Evolutionary conservation across 2,113 vertebrate species (phyloP).

Genomic region (Oncorhynchus keta): DNA sequence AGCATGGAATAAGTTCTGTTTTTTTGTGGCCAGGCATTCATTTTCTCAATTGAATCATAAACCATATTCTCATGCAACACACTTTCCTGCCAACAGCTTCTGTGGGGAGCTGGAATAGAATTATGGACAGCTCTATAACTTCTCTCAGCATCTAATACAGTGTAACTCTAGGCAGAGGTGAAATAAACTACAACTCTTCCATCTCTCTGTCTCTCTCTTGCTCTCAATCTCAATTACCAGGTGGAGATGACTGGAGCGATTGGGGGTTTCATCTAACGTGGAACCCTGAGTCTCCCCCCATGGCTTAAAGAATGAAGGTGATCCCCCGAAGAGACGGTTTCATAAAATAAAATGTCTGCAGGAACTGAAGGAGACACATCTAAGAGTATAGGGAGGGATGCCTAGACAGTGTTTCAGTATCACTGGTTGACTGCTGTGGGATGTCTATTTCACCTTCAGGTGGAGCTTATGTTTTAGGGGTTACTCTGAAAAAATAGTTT

Average conservation of each 20-base stretch:
- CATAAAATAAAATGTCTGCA: slow-evolving; percentile 33
- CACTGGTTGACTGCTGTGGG: not conserved
- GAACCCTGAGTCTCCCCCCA: slow-evolving; percentile 5
- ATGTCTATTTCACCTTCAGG: too few relatives aligned
- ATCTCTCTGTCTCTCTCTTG: not conserved
- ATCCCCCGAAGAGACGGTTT: slow-evolving; percentile 30
- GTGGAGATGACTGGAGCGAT: not conserved
- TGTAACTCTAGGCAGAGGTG: too few relatives aligned
- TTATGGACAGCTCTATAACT: too few relatives aligned
- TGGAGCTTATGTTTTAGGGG: too few relatives aligned
- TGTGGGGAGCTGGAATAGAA: too few relatives aligned
- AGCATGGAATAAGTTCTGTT: not conserved
- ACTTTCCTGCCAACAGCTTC: not conserved
- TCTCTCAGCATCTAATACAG: too few relatives aligned
- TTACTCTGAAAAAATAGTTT: too few relatives aligned
- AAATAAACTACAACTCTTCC: too few relatives aligned
- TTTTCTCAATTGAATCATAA: not conserved
- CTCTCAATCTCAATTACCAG: slow-evolving; percentile 5
- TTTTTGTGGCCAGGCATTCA: not conserved
- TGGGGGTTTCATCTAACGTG: not conserved
- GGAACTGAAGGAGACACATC: slow-evolving; percentile 25
- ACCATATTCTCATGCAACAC: not conserved
- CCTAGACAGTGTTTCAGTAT: not conserved
- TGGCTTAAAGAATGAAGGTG: slow-evolving; percentile 9
- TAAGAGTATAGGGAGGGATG: slow-evolving; percentile 14